Conservation (phyloP, 2,888 invertebrate genomes). For the Blastobasis adustella region DNA sequence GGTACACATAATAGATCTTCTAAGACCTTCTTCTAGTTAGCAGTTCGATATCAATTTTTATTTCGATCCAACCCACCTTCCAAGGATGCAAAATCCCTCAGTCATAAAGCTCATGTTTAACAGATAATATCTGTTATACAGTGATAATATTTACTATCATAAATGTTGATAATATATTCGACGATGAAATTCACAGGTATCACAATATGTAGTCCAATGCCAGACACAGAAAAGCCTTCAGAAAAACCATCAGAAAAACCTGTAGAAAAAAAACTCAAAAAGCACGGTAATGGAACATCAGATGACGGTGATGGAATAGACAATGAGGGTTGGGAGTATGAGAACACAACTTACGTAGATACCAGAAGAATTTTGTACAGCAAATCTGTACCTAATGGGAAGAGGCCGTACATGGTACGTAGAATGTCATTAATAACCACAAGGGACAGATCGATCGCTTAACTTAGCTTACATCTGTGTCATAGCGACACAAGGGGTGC, state of each 20-base stretch:
- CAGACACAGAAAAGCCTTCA: constrained; percentile 1
- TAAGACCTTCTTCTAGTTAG: too few species aligned
- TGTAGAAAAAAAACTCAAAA: constrained; percentile 10
- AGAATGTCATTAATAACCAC: too few species aligned
- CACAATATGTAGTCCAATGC: constrained; percentile 17
- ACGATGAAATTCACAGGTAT: constrained; percentile 13
- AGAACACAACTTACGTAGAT: constrained; percentile 48
- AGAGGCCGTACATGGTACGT: constrained; percentile 60
- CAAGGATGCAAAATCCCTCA: too few species aligned
- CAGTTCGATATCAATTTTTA: too few species aligned
- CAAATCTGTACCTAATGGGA: constrained; percentile 39
- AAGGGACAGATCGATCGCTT: neutral
- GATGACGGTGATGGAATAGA: constrained; percentile 26
- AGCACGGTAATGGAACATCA: constrained; percentile 10
- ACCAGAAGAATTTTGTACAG: constrained; percentile 57
- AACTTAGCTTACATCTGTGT: neutral
- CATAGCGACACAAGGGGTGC: too few species aligned
- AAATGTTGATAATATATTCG: neutral
- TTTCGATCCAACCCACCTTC: too few species aligned
- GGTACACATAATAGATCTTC: too few species aligned
- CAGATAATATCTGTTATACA: too few species aligned
- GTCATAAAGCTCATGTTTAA: too few species aligned
- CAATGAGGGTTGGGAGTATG: constrained; percentile 57
- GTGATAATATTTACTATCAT: neutral
- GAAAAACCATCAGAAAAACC: constrained; percentile 4